Percentiles rank a stretch among this genome's conserved stretches.
These are phyloP conservation scores for Morus bassanus DNA, from an alignment of 2,797 vertebrate species.

Conservation along the genomic window DNA sequence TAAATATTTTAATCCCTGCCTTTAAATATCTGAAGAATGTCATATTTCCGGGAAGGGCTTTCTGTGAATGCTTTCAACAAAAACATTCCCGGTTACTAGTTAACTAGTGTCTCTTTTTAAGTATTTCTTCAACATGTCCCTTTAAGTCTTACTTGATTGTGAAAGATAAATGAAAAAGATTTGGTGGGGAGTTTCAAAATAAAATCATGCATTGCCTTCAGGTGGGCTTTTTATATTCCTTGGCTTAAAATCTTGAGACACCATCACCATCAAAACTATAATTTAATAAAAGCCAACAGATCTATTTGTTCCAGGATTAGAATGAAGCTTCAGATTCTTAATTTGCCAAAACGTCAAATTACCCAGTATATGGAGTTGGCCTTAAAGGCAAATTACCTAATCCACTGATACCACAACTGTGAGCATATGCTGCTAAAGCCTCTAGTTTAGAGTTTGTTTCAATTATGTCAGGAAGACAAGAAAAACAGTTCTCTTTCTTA, in stretches of 20 bases:
- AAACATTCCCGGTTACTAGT: not conserved
- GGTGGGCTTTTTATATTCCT: not conserved
- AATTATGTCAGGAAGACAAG: not conserved
- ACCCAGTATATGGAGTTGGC: not conserved
- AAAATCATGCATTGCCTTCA: not conserved
- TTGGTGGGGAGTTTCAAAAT: not conserved
- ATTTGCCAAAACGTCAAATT: not conserved
- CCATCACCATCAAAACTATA: not conserved
- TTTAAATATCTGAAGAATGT: conserved; percentile 20
- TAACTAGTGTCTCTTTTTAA: not conserved
- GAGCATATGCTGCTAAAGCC: not conserved
- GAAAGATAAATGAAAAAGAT: not conserved
- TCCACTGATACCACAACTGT: not conserved
- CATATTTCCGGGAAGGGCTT: not conserved
- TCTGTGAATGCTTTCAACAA: not conserved
- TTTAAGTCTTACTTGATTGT: not conserved
- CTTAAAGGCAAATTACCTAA: not conserved
- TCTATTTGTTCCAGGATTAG: not conserved
- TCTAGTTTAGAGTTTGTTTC: not conserved
- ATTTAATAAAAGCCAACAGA: not conserved
- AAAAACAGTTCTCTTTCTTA: not conserved
- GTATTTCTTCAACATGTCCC: not conserved
- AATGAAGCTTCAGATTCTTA: not conserved
- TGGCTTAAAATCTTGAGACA: not conserved
- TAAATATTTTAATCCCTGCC: conserved; percentile 22